Percentiles rank a stretch among this genome's conserved stretches.
These are phyloP conservation scores for Drosophila tsacasi DNA, from an alignment of 1,140 invertebrate species.

Conservation along the genomic window DNA sequence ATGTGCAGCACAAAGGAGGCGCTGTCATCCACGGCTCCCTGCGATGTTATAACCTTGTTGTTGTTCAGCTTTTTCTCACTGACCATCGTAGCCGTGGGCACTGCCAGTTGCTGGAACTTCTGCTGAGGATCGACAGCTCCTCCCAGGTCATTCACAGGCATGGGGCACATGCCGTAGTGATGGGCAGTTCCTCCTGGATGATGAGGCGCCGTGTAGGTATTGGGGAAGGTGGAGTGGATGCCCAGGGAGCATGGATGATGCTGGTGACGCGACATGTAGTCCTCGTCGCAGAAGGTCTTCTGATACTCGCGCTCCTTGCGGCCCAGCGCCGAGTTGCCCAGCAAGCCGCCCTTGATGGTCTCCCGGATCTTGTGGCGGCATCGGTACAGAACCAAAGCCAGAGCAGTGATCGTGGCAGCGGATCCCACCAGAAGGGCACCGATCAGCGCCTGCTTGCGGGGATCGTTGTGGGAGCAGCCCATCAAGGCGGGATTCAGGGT, in stretches of 20 bases:
- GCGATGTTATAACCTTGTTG: constrained; percentile 51
- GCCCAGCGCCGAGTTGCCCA: constrained; percentile 90
- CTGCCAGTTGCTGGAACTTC: constrained; percentile 82
- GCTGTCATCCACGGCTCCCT: constrained; percentile 69
- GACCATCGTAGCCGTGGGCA: constrained; percentile 73
- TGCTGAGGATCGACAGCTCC: constrained; percentile 61
- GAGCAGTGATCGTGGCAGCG: constrained; percentile 88
- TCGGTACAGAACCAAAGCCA: constrained; percentile 91
- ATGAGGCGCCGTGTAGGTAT: constrained; percentile 86
- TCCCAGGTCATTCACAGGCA: constrained; percentile 75
- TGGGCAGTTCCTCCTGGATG: constrained; percentile 85
- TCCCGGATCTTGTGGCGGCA: constrained; percentile 92
- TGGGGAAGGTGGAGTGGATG: constrained; percentile 86
- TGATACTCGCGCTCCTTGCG: constrained; percentile 95
- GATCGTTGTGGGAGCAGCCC: constrained; percentile 91
- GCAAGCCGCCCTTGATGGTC: constrained; percentile 91
- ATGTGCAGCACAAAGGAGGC: constrained; percentile 78
- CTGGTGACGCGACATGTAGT: constrained; percentile 90
- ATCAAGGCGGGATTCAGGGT: constrained; percentile 91
- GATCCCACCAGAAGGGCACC: constrained; percentile 90
- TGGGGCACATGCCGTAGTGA: constrained; percentile 90
- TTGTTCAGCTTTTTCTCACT: constrained; percentile 77
- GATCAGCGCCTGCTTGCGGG: constrained; percentile 91
- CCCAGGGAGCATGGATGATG: constrained; percentile 87
- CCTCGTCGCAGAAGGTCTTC: constrained; percentile 94